Conservation (phyloP, 2,797 vertebrate species). For the Sebastes paucispinis region DNA sequence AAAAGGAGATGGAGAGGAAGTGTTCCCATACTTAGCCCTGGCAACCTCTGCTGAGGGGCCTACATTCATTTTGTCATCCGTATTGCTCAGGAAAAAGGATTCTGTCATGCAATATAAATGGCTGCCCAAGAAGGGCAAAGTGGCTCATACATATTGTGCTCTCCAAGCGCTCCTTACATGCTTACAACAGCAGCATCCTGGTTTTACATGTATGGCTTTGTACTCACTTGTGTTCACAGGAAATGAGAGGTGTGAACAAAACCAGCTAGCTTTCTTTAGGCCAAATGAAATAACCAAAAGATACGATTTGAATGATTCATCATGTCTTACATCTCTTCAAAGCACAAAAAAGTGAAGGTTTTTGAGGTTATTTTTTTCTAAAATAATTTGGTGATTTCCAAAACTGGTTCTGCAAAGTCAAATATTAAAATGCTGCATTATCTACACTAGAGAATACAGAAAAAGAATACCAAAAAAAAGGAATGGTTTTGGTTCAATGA, state of each 20-base stretch:
- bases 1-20: slow-evolving; percentile 80
- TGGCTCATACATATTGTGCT: slow-evolving; percentile 29
- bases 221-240: slow-evolving; percentile 27
- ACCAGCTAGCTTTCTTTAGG: background rate
- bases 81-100: slow-evolving; percentile 56
- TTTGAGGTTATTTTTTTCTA: background rate
- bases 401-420: background rate
- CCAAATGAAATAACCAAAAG: background rate
- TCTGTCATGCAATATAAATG: slow-evolving; percentile 69
- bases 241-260: background rate
- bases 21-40: slow-evolving; percentile 75
- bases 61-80: slow-evolving; percentile 66
- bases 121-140: slow-evolving; percentile 52
- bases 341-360: background rate
- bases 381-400: slow-evolving; percentile 2
- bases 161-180: slow-evolving; percentile 26
- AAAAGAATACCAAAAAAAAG: background rate
- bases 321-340: slow-evolving; percentile 7
- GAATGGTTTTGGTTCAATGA: slow-evolving; percentile 19
- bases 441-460: slow-evolving; percentile 5
- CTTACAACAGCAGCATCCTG: slow-evolving; percentile 51
- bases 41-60: slow-evolving; percentile 71
- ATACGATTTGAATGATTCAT: slow-evolving; percentile 6
- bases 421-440: slow-evolving; percentile 13
- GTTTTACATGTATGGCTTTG: slow-evolving; percentile 59